Percentiles rank a stretch among this genome's conserved stretches.
Conservation (phyloP, 2,113 vertebrate genomes). For the Accipiter cooperii region DNA sequence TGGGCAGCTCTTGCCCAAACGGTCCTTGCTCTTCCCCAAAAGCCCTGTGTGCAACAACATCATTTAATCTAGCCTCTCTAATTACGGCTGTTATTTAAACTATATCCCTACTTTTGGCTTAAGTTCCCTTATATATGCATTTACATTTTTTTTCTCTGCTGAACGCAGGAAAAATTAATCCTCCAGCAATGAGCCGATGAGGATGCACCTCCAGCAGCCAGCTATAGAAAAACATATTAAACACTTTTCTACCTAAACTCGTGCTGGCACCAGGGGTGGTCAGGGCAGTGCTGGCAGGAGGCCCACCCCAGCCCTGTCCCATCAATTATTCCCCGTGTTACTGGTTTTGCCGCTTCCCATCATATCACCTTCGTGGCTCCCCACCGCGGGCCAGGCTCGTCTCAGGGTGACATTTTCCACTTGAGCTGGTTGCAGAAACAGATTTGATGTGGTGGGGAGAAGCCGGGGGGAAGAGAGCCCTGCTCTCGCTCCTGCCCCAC, state of each 20-base stretch:
- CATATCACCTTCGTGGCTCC: not conserved
- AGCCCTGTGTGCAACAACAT: not conserved
- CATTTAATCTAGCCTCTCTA: not conserved
- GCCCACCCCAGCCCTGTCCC: not conserved
- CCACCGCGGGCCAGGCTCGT: rapidly evolving
- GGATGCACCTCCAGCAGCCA: not conserved
- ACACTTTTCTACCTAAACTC: not conserved
- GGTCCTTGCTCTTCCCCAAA: not conserved
- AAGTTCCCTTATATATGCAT: not conserved
- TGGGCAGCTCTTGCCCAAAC: not conserved
- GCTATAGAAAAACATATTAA: not conserved
- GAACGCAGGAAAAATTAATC: not conserved
- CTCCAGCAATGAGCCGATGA: not conserved
- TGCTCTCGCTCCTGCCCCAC: not conserved
- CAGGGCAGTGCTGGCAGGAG: not conserved
- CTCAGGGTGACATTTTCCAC: not conserved
- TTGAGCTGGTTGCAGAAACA: not conserved
- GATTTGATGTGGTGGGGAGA: not conserved
- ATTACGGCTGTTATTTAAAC: not conserved
- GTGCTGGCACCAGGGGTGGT: rapidly evolving
- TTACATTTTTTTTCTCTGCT: not conserved
- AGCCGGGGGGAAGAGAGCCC: not conserved
- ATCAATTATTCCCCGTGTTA: not conserved
- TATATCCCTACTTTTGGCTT: not conserved
- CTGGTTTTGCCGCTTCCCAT: not conserved